Percentiles rank a stretch among this genome's conserved stretches.
Evolutionary conservation across 2,888 invertebrate species (phyloP).

Genomic region (Coelinius sp.): DNA sequence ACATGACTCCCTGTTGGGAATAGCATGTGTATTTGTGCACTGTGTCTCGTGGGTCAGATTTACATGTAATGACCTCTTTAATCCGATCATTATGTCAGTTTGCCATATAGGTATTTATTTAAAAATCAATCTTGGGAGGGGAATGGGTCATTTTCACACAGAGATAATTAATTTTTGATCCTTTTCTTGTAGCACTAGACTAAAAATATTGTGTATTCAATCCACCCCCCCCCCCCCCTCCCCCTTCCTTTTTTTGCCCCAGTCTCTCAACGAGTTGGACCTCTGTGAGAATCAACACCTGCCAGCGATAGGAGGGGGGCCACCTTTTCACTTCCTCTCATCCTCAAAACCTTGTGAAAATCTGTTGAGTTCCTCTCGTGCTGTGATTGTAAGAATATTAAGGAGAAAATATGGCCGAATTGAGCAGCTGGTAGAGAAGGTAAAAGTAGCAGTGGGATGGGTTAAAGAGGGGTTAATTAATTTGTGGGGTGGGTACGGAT

Average conservation of each 20-base stretch:
- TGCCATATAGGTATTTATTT: slow-evolving; percentile 6
- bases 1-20: slow-evolving; percentile 26
- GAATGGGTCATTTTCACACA: not conserved
- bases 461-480: slow-evolving; percentile 18
- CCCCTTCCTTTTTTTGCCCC: too few species aligned
- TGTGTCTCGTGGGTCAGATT: slow-evolving; percentile 10
- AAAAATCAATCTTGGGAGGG: not conserved
- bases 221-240: slow-evolving; percentile 54
- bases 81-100: slow-evolving; percentile 27
- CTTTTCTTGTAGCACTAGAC: too few species aligned
- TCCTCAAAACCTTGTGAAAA: slow-evolving; percentile 10
- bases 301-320: not conserved
- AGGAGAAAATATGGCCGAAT: not conserved
- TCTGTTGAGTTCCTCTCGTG: slow-evolving; percentile 20
- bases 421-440: not conserved
- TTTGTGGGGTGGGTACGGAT: slow-evolving; percentile 15
- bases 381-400: not conserved
- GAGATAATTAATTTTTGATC: too few species aligned
- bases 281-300: slow-evolving; percentile 9
- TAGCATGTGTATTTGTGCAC: slow-evolving; percentile 10
- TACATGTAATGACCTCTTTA: slow-evolving; percentile 25
- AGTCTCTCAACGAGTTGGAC: slow-evolving; percentile 40
- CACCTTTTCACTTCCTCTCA: slow-evolving; percentile 22
- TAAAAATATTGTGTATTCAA: slow-evolving; percentile 54
- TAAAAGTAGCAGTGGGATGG: not conserved